phyloP scores from a whole-genome alignment of 2,888 invertebrate genomes.

The Patella pellucida region DNA sequence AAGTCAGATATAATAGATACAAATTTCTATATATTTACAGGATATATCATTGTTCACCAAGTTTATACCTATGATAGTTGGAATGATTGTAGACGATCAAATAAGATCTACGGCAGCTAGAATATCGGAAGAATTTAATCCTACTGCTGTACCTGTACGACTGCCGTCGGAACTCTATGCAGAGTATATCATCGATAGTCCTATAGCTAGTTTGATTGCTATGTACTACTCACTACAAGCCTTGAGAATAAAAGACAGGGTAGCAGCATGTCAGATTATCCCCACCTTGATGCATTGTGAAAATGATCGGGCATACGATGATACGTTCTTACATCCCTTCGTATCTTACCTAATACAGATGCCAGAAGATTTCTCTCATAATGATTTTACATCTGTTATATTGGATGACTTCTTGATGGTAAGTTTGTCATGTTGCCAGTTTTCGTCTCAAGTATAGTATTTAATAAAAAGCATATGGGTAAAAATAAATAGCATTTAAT shows the following conservation, averaged over 20 bases:
- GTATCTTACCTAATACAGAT: constrained; percentile 87
- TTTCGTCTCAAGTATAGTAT: too few relatives aligned
- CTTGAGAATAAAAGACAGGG: constrained; percentile 84
- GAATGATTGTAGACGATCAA: constrained; percentile 84
- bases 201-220: constrained; percentile 91
- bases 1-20: neutral
- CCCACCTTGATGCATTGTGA: constrained; percentile 89
- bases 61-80: constrained; percentile 93
- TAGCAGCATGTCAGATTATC: constrained; percentile 85
- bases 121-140: constrained; percentile 83
- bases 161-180: constrained; percentile 87
- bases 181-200: constrained; percentile 86
- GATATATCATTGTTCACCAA: constrained; percentile 94
- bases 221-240: constrained; percentile 93
- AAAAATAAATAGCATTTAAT: too few relatives aligned
- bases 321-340: constrained; percentile 93
- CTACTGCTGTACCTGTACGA: constrained; percentile 78
- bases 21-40: constrained; percentile 44
- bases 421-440: constrained; percentile 25
- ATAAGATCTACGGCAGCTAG: constrained; percentile 80
- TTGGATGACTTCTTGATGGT: constrained; percentile 96
- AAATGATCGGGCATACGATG: constrained; percentile 92
- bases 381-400: constrained; percentile 94
- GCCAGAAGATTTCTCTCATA: constrained; percentile 91
- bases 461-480: too few relatives aligned